These are phyloP conservation scores for Terebella lapidaria DNA, from an alignment of 2,888 invertebrate species.

Conservation along the genomic window DNA sequence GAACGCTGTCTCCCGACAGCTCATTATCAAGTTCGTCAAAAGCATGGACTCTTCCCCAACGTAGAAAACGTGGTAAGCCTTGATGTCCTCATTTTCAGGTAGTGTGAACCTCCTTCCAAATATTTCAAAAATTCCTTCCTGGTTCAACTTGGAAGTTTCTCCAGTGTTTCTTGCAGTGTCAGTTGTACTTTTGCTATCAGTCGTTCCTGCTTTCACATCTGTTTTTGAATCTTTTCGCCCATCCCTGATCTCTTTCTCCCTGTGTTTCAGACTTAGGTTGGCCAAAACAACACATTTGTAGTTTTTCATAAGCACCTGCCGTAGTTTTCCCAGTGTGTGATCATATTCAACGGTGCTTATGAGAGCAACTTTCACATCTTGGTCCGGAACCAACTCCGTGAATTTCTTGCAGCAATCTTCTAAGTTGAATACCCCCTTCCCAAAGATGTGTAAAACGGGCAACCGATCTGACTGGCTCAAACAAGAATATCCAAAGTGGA, in stretches of 20 bases:
- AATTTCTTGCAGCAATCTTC: constrained; percentile 25
- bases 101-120: constrained; percentile 31
- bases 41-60: constrained; percentile 65
- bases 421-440: constrained; percentile 59
- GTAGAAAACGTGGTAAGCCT: constrained; percentile 63
- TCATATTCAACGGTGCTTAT: too few relatives aligned
- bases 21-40: constrained; percentile 61
- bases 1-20: constrained; percentile 48
- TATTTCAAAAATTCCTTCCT: too few relatives aligned
- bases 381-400: background rate
- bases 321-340: too few relatives aligned
- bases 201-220: too few relatives aligned
- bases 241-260: too few relatives aligned
- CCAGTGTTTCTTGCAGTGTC: background rate
- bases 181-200: too few relatives aligned
- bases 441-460: constrained; percentile 61
- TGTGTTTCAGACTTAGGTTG: too few relatives aligned
- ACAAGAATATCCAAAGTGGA: constrained; percentile 90
- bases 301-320: too few relatives aligned
- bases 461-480: constrained; percentile 68
- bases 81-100: constrained; percentile 34
- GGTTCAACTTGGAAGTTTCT: background rate
- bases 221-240: too few relatives aligned
- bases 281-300: too few relatives aligned
- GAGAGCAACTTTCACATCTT: too few relatives aligned